Evolutionary conservation across 2,888 invertebrate species (phyloP), one percentile per base, ranked within the genome.

Genomic region (Folsomia candida): DNA sequence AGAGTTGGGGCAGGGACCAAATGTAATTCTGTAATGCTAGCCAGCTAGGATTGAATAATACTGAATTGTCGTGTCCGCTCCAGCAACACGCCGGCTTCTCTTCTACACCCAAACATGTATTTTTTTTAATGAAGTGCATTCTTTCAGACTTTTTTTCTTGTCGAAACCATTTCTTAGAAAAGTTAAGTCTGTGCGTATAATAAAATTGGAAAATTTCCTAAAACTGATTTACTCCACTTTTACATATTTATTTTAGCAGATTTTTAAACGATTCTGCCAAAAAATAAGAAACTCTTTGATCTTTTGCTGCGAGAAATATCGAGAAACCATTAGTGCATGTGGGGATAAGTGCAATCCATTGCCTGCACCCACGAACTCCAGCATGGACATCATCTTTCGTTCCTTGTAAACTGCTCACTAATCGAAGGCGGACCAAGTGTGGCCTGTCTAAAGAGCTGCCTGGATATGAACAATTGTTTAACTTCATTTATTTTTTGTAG

Each of bases 401-500:
- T 25, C 27, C 27, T 60, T 64, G 27, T 20, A 29, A 28, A 20
- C 29, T 26, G 62, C 62, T 62, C 28, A 18, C 24, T 27, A 62
- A 62, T 29, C 37, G 24, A 64, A 51, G 63, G 63, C 63, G 63
- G 63, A 64, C n/a, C n/a, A n/a, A n/a, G 63, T 6, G 51, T 24
- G 54, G 54, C 11, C 27, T 64, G 51, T 47, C n/a, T 47, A 47
- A 18, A 18, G 37, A 26, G n/a, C 20, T 54, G 37, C 6, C 4
- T 37, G 29, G 62, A 28, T 62, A 62, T 64, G 63, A 64, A 51
- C 51, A 64, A 64, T 64, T 64, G 63, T 64, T 64, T 64, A 64
- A 64, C 63, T 64, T 64, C 63, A 64, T 64, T 64, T 64, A 64
- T 20, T 64, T 64, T 64, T 29, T 9, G 54, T 22, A 14, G 4